These are phyloP conservation scores for Megalonaias nervosa DNA, from an alignment of 1,140 invertebrate genomes.

Conservation along the genomic window DNA sequence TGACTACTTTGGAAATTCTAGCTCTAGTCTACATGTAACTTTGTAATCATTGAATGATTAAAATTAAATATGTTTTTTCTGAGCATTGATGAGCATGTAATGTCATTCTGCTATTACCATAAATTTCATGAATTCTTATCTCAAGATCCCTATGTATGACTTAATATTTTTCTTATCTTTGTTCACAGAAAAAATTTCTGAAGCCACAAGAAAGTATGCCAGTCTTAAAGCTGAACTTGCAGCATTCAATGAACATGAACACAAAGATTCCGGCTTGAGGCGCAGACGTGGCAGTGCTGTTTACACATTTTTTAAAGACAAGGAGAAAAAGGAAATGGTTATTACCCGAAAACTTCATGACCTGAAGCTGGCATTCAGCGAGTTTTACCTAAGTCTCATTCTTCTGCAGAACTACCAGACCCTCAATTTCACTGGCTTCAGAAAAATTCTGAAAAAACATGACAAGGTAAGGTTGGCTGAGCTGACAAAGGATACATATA, in stretches of 20 bases:
- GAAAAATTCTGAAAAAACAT: constrained; percentile 99
- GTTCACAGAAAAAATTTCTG: constrained; percentile 92
- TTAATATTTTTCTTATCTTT: neutral
- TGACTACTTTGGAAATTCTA: no score
- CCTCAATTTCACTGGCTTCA: constrained; percentile 98
- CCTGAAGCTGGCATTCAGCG: constrained; percentile 97
- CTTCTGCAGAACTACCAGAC: constrained; percentile 87
- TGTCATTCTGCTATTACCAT: no score
- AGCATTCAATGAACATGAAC: constrained; percentile 55
- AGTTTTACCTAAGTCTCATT: constrained; percentile 98
- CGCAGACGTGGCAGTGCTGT: constrained; percentile 43
- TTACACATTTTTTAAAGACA: constrained; percentile 54
- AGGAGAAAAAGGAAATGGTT: constrained; percentile 49
- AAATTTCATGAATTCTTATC: no score
- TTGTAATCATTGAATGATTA: no score
- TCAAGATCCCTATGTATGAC: no score
- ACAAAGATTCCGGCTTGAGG: constrained; percentile 42
- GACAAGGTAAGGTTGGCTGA: constrained; percentile 85
- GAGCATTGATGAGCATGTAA: no score
- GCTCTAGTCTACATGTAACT: no score
- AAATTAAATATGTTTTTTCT: no score
- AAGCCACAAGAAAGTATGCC: constrained; percentile 95
- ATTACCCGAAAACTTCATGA: constrained; percentile 78
- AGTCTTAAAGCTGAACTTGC: constrained; percentile 89
- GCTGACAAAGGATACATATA: no score